These are phyloP conservation scores for Drosophila nigritarsus DNA, from an alignment of 2,888 invertebrate genomes.

Conservation along the genomic window DNA sequence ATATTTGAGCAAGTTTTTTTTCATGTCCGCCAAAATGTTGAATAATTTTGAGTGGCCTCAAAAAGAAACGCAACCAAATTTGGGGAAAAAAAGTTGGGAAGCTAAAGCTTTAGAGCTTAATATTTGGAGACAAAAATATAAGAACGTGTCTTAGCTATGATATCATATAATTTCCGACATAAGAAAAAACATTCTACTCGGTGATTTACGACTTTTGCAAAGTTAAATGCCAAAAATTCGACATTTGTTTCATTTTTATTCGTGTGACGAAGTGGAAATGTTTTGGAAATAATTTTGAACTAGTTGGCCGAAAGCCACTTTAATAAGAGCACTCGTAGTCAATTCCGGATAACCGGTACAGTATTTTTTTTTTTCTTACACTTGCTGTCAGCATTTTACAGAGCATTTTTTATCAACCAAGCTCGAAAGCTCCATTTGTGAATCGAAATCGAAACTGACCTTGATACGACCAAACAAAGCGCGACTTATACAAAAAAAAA, in stretches of 20 bases:
- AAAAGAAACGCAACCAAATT: constrained; percentile 6
- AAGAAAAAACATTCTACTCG: background rate
- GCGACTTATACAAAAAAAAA: constrained; percentile 16
- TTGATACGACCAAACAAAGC: constrained; percentile 64
- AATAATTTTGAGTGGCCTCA: constrained; percentile 33
- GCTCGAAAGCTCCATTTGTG: constrained; percentile 42
- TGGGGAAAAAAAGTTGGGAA: background rate
- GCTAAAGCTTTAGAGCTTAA: background rate
- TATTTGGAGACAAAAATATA: background rate
- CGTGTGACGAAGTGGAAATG: background rate
- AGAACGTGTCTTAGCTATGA: background rate
- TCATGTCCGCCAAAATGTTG: constrained; percentile 13
- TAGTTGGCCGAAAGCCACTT: background rate
- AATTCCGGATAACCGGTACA: constrained; percentile 40
- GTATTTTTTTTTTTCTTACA: constrained; percentile 52
- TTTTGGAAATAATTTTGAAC: constrained; percentile 1
- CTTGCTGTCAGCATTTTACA: constrained; percentile 51
- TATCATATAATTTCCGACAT: background rate
- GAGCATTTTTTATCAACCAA: constrained; percentile 11
- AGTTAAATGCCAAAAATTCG: constrained; percentile 8
- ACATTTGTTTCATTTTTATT: background rate
- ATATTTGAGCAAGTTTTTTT: constrained; percentile 11
- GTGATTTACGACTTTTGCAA: constrained; percentile 1
- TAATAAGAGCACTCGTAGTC: background rate
- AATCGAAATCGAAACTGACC: constrained; percentile 72